Evolutionary conservation across 2,888 invertebrate species (phyloP), one percentile per base, ranked within the genome.

Genomic region (Dromius quadrimaculatus): DNA sequence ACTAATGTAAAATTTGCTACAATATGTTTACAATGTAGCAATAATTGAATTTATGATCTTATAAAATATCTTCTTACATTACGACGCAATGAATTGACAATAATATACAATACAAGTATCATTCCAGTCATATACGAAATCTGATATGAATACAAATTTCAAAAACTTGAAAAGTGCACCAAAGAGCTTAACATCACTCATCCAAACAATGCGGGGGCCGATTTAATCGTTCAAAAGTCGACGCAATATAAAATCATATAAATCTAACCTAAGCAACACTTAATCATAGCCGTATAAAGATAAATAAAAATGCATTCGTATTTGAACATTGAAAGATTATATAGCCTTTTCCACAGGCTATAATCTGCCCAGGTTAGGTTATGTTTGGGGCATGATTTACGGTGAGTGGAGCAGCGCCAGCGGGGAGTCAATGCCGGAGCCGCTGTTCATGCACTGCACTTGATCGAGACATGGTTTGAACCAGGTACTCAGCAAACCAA

Each of bases 351-450:
- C 62, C 70, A 47, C 50, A 50, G 70, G 62, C 70, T 70, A 70
- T 70, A 70, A 70, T 70, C 64, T 74, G 73, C 69, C 71, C 72
- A 71, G 71, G 71, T 74, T 66, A 72, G 70, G 71, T 72, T 65
- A 70, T 71, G 72, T 75, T 75, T 75, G 66, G 73, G 75, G 59
- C 54, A 74, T 75, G 75, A 75, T 75, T 75, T 75, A 75, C 74
- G 74, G 71, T 59, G 71, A 72, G 72, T 72, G 69, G 72, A 63
- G 70, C 45, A 65, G 72, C 75, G 54, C 73, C 72, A 70, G 74
- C 74, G 75, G 75, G 75, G 75, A 71, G 61, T 73, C 74, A 73
- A n/a, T n/a, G 75, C 73, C 36, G 74, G 74, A 57, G 17, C 45
- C 19, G 47, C 9, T 34, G 17, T 34, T 59, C n/a, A 50, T 50